phyloP scores from a whole-genome alignment of 2,888 invertebrate genomes.

The Latheticus oryzae region DNA sequence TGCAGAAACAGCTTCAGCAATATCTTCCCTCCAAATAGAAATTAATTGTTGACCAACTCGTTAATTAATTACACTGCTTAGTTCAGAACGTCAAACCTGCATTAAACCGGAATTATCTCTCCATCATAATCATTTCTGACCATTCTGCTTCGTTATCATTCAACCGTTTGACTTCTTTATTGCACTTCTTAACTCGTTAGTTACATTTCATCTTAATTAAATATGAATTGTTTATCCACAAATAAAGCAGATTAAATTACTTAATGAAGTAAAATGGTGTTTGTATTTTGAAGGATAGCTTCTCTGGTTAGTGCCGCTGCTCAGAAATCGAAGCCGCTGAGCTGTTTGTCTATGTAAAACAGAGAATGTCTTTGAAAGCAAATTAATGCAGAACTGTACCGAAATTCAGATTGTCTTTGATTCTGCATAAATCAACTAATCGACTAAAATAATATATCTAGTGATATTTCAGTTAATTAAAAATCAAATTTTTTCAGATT shows the following conservation, averaged over 20 bases:
- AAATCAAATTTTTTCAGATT: no score
- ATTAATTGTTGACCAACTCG: conserved; percentile 54
- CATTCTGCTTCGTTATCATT: conserved; percentile 35
- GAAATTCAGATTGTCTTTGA: conserved; percentile 24
- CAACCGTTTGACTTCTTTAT: conserved; percentile 34
- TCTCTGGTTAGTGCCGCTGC: conserved; percentile 20
- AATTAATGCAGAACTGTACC: conserved; percentile 35
- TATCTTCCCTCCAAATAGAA: conserved; percentile 52
- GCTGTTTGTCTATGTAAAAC: conserved; percentile 40
- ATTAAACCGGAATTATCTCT: conserved; percentile 48
- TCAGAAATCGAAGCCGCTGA: conserved; percentile 39
- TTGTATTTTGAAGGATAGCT: conserved; percentile 35
- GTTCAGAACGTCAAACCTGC: conserved; percentile 46
- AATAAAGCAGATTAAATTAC: conserved; percentile 37
- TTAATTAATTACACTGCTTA: conserved; percentile 50
- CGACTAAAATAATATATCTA: conserved; percentile 34
- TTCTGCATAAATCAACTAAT: conserved; percentile 42
- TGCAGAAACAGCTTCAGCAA: conserved; percentile 48
- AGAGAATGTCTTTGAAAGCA: conserved; percentile 39
- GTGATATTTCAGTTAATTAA: conserved; percentile 13
- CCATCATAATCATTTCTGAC: conserved; percentile 41
- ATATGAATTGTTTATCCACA: conserved; percentile 38
- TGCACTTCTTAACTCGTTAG: conserved; percentile 21
- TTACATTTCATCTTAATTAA: conserved; percentile 37
- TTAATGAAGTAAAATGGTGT: conserved; percentile 34